These are phyloP conservation scores for Amniataba percoides DNA, from an alignment of 2,797 vertebrate genomes.

Conservation along the genomic window DNA sequence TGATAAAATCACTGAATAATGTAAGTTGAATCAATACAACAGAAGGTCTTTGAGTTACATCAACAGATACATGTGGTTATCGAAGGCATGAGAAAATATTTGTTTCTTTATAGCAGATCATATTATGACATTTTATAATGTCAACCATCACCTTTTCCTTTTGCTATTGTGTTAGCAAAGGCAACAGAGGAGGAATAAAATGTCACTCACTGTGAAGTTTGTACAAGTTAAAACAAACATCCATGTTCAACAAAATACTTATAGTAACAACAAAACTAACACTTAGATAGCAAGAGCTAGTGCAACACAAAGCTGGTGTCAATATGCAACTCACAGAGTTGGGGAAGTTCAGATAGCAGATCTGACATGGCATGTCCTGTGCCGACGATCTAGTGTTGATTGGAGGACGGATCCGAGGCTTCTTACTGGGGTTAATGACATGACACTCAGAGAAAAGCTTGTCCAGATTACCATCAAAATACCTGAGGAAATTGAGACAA, in stretches of 20 bases:
- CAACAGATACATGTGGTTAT: background rate
- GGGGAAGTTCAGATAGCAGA: constrained; percentile 99
- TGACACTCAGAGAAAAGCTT: constrained; percentile 99
- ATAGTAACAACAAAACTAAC: background rate
- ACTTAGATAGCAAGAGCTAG: background rate
- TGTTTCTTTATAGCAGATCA: background rate
- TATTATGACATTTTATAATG: background rate
- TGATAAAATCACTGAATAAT: background rate
- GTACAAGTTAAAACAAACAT: background rate
- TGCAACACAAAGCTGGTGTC: background rate
- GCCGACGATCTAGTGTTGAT: constrained; percentile 98
- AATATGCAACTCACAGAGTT: constrained; percentile 92
- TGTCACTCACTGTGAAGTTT: background rate
- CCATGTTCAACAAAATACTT: background rate
- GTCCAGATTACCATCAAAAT: constrained; percentile 99
- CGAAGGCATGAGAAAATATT: background rate
- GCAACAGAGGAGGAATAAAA: background rate
- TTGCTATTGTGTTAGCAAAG: background rate
- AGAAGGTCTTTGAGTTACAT: background rate
- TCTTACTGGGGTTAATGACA: constrained; percentile 99
- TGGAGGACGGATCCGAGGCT: constrained; percentile 94
- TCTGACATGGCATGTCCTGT: constrained; percentile 99
- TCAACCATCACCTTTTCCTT: background rate
- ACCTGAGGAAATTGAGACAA: constrained; percentile 84
- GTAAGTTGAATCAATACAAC: background rate